Evolutionary conservation across 23 tunicate genomes (phyloP).

Genomic region (Diplosoma virens): DNA sequence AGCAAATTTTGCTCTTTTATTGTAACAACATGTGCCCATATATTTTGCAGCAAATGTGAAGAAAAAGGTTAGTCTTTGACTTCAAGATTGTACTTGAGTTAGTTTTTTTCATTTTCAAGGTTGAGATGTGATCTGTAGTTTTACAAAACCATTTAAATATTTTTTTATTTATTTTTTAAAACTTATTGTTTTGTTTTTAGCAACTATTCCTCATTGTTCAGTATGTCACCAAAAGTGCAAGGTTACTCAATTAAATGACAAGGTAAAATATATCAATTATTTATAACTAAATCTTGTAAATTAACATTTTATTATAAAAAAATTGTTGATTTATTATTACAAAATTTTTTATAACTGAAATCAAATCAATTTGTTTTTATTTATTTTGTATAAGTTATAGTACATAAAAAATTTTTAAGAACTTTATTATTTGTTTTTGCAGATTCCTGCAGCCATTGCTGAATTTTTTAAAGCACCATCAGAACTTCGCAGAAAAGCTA

Average conservation of each 20-base stretch:
- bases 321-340: too few species aligned
- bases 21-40: constrained; percentile 23
- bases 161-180: background rate
- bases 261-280: too few species aligned
- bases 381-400: too few species aligned
- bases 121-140: too few species aligned
- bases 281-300: too few species aligned
- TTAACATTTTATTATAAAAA: too few species aligned
- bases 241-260: background rate
- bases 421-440: background rate
- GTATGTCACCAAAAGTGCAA: constrained; percentile 14
- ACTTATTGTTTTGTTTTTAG: background rate
- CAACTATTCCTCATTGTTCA: constrained; percentile 1
- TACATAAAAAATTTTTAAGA: too few species aligned
- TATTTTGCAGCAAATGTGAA: constrained; percentile 31
- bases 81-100: background rate
- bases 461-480: constrained; percentile 28
- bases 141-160: too few species aligned
- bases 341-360: background rate
- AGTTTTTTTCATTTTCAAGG: too few species aligned
- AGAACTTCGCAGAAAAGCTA: constrained; percentile 12
- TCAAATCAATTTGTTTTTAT: too few species aligned
- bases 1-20: background rate
- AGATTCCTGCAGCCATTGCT: constrained; percentile 14
- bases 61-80: background rate